These are phyloP conservation scores for Urocyon cinereoargenteus DNA, from an alignment of 2,797 vertebrate species.

Conservation along the genomic window DNA sequence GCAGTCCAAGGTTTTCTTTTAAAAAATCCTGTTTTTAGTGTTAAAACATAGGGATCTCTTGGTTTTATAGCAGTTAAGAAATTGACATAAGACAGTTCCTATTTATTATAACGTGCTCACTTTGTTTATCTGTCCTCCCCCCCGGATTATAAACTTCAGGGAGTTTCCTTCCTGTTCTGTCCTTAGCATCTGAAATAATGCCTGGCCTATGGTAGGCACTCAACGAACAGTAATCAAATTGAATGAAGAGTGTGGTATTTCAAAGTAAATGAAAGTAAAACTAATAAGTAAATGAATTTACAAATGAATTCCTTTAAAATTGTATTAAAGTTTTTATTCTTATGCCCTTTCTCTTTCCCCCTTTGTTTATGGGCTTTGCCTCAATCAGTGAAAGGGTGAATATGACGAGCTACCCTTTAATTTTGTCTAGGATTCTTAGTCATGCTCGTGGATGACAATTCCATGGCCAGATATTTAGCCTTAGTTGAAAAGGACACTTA, in stretches of 20 bases:
- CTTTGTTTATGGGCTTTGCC: background rate
- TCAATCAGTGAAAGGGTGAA: background rate
- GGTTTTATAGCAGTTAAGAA: background rate
- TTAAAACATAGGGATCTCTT: background rate
- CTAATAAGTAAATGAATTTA: background rate
- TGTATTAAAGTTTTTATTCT: background rate
- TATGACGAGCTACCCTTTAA: constrained; percentile 5
- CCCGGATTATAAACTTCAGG: background rate
- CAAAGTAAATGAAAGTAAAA: background rate
- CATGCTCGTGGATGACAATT: constrained; percentile 2
- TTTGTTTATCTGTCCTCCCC: background rate
- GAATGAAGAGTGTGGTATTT: background rate
- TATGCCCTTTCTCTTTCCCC: background rate
- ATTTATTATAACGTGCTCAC: background rate
- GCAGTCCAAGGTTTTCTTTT: background rate
- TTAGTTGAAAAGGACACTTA: background rate
- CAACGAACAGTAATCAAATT: background rate
- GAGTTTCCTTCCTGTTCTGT: background rate
- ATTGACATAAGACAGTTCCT: background rate
- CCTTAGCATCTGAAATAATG: background rate
- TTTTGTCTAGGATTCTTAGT: constrained; percentile 34
- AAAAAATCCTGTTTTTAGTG: background rate
- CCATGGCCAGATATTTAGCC: background rate
- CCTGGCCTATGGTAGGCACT: background rate
- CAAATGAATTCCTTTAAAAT: background rate